These are phyloP conservation scores for Papilio gigon DNA, from an alignment of 2,888 invertebrate genomes.

Conservation along the genomic window DNA sequence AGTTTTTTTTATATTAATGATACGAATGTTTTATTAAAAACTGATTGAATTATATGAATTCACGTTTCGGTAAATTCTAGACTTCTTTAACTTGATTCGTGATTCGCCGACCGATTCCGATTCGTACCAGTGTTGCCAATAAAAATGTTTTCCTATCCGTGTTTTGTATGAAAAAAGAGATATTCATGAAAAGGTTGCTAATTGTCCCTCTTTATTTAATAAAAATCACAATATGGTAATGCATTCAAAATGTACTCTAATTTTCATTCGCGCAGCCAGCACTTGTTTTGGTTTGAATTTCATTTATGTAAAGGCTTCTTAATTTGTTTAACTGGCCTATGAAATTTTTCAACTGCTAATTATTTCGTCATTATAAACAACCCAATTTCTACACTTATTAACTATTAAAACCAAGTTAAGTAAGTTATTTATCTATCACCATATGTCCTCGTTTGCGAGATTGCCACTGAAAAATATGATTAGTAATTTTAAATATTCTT, in stretches of 20 bases:
- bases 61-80: slow-evolving; percentile 43
- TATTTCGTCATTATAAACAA: no score
- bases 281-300: no score
- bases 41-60: slow-evolving; percentile 11
- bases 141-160: no score
- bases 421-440: neutral
- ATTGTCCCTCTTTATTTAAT: no score
- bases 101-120: neutral
- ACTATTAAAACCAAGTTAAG: no score
- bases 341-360: neutral
- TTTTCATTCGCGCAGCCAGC: no score
- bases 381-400: no score
- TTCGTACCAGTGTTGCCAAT: slow-evolving; percentile 28
- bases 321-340: neutral
- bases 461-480: slow-evolving; percentile 25
- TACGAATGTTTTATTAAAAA: slow-evolving; percentile 8
- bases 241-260: no score
- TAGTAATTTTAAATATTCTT: slow-evolving; percentile 35
- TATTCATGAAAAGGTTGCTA: no score
- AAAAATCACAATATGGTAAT: no score
- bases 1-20: slow-evolving; percentile 15
- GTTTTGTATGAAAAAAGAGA: no score
- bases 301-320: neutral
- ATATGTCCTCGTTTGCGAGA: neutral
- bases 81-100: slow-evolving; percentile 37